A percentile compares a stretch with the other conserved stretches of the same genome.
Evolutionary conservation across 2,113 vertebrate species (phyloP).

Genomic region (Bubo bubo): DNA sequence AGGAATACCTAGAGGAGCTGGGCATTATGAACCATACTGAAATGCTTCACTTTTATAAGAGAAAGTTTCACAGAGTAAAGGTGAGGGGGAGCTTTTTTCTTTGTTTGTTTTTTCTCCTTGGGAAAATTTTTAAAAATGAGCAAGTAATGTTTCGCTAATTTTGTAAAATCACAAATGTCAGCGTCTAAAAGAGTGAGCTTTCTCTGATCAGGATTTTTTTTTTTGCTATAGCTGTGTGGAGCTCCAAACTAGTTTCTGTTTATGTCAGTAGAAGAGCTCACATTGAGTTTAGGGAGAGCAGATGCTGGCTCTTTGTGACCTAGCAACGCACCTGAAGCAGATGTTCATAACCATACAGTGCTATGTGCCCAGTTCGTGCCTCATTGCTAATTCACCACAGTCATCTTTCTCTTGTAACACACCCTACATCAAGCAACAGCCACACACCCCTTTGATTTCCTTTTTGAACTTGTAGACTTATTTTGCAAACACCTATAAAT

Average conservation of each 20-base stretch:
- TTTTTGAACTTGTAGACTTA: neutral
- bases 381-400: neutral
- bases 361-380: neutral
- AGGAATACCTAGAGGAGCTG: neutral
- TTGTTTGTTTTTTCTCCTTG: neutral
- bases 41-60: neutral
- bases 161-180: neutral
- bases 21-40: neutral
- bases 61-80: neutral
- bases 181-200: neutral
- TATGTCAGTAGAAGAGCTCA: neutral
- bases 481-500: slow-evolving; percentile 30
- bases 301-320: neutral
- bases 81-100: neutral
- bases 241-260: neutral
- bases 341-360: neutral
- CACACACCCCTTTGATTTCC: neutral
- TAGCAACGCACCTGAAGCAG: neutral
- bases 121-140: neutral
- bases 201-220: neutral
- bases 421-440: neutral
- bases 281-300: neutral
- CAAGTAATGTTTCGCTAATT: neutral
- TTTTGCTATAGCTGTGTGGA: neutral
- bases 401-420: neutral